phyloP scores from a whole-genome alignment of 2,888 invertebrate genomes.

The Drosophila siamana region DNA sequence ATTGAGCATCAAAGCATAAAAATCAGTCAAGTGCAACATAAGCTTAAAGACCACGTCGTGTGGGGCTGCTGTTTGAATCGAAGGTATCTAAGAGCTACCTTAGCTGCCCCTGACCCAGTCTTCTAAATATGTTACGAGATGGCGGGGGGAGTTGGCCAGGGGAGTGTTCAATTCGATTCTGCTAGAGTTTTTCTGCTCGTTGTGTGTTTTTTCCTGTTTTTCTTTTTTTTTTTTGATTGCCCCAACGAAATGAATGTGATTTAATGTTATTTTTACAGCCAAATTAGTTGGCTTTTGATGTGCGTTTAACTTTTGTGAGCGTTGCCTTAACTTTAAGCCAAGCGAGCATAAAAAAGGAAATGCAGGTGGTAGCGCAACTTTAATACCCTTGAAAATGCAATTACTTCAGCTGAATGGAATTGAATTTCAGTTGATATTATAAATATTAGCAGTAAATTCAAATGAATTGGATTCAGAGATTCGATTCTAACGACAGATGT shows the following conservation, averaged over 20 bases:
- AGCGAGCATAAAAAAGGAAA: too few species aligned
- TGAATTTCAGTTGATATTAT: background rate
- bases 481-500: slow-evolving; percentile 7
- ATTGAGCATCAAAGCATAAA: slow-evolving; percentile 85
- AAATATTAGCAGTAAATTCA: background rate
- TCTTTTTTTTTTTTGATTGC: slow-evolving; percentile 43
- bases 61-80: slow-evolving; percentile 46
- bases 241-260: slow-evolving; percentile 69
- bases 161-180: slow-evolving; percentile 54
- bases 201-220: slow-evolving; percentile 22
- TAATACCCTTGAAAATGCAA: slow-evolving; percentile 13
- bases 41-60: slow-evolving; percentile 75
- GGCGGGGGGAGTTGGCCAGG: background rate
- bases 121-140: background rate
- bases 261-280: slow-evolving; percentile 81
- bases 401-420: background rate
- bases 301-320: slow-evolving; percentile 60
- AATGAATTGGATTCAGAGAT: slow-evolving; percentile 6
- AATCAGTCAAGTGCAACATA: slow-evolving; percentile 85
- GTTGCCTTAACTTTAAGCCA: slow-evolving; percentile 46
- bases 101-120: slow-evolving; percentile 17
- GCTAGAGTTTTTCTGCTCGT: slow-evolving; percentile 21
- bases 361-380: background rate
- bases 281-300: slow-evolving; percentile 82
- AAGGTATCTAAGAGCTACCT: slow-evolving; percentile 45